Conservation (phyloP, 1,140 invertebrate species). For the Diabrotica undecimpunctata region DNA sequence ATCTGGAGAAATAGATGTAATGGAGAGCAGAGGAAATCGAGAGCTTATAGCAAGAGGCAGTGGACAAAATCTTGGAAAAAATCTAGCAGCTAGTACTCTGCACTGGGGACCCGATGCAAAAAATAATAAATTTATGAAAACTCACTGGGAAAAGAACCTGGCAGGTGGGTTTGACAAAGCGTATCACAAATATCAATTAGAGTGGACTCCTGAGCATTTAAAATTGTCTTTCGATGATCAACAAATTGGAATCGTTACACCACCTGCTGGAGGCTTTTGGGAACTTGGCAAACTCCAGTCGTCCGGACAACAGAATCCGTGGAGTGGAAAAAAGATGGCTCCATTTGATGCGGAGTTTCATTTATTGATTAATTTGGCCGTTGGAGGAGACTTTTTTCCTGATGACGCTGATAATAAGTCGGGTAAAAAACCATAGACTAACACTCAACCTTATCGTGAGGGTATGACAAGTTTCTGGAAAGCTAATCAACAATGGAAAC, state of each 20-base stretch:
- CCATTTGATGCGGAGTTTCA: constrained; percentile 64
- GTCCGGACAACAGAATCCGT: constrained; percentile 38
- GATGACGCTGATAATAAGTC: constrained; percentile 43
- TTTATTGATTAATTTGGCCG: constrained; percentile 56
- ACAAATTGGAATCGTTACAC: constrained; percentile 26
- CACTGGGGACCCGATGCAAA: constrained; percentile 60
- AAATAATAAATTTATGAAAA: not conserved
- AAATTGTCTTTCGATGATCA: constrained; percentile 32
- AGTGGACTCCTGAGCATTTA: constrained; percentile 48
- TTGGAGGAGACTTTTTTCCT: constrained; percentile 50
- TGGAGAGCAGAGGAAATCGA: constrained; percentile 58
- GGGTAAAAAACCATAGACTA: constrained; percentile 50
- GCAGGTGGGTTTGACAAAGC: constrained; percentile 47
- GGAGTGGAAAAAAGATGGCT: constrained; percentile 49
- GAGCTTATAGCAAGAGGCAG: constrained; percentile 49
- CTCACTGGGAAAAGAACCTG: too few relatives aligned
- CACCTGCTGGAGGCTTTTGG: constrained; percentile 34
- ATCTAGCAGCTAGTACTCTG: constrained; percentile 57
- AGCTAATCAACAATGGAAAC: constrained; percentile 47
- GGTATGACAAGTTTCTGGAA: constrained; percentile 52
- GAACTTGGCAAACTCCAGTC: constrained; percentile 25
- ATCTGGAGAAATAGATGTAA: constrained; percentile 55
- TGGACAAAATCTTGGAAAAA: constrained; percentile 53
- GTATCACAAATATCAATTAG: constrained; percentile 53
- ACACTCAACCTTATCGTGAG: constrained; percentile 32